phyloP scores from a whole-genome alignment of 1,140 invertebrate species.

The Philotrypesis tridentata region DNA sequence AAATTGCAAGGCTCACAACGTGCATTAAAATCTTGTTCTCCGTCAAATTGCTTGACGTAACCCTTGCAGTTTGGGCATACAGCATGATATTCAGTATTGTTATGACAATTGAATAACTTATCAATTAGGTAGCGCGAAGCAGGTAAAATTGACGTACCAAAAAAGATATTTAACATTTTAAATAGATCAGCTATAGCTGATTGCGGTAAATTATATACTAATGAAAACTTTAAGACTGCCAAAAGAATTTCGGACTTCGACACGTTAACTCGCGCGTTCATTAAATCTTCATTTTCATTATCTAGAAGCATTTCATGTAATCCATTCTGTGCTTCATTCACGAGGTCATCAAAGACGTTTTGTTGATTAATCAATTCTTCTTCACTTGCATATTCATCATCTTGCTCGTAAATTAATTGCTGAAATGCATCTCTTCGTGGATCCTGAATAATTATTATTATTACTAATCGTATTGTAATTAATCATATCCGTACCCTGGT shows the following conservation, averaged over 20 bases:
- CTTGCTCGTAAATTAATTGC: too few relatives aligned
- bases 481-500: too few relatives aligned
- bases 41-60: background rate
- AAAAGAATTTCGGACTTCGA: background rate
- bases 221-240: background rate
- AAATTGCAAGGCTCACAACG: background rate
- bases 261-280: background rate
- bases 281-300: background rate
- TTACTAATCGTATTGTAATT: too few relatives aligned
- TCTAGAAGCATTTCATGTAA: background rate
- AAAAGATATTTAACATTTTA: too few relatives aligned
- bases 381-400: too few relatives aligned
- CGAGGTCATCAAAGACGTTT: background rate
- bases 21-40: background rate
- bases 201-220: background rate
- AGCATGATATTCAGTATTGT: conserved; percentile 25
- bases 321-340: background rate
- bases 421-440: too few relatives aligned
- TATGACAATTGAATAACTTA: conserved; percentile 27
- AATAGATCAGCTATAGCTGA: too few relatives aligned
- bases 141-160: background rate
- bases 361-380: too few relatives aligned
- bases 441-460: too few relatives aligned
- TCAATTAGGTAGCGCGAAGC: conserved; percentile 12
- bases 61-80: conserved; percentile 12